Conservation (phyloP, 2,113 vertebrate genomes). For the Phylloscopus trochilus region DNA sequence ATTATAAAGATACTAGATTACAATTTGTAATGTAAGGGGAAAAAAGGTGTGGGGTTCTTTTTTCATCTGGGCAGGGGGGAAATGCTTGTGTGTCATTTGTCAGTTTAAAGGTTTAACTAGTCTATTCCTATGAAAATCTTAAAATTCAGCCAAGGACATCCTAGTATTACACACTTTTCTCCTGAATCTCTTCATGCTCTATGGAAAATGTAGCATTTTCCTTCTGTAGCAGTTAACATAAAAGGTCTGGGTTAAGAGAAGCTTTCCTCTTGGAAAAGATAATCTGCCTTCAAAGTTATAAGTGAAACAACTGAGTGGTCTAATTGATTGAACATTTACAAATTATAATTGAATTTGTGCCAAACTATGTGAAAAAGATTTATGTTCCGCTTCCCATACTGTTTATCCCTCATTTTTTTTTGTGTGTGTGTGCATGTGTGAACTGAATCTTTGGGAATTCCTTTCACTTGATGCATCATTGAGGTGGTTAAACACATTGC, state of each 20-base stretch:
- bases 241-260: slow-evolving; percentile 1
- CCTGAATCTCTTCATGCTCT: background rate
- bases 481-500: slow-evolving; percentile 40
- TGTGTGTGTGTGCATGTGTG: slow-evolving; percentile 21
- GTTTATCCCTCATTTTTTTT: background rate
- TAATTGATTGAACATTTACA: slow-evolving; percentile 66
- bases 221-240: background rate
- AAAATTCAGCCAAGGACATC: background rate
- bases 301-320: slow-evolving; percentile 21
- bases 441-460: slow-evolving; percentile 55
- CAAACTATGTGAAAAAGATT: slow-evolving; percentile 60
- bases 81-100: background rate
- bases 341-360: slow-evolving; percentile 63
- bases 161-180: background rate
- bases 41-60: accelerated
- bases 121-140: background rate
- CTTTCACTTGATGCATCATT: slow-evolving; percentile 43
- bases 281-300: slow-evolving; percentile 53
- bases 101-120: background rate
- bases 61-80: accelerated
- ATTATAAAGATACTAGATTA: background rate
- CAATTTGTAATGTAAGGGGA: background rate
- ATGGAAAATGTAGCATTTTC: background rate
- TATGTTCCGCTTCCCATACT: slow-evolving; percentile 40
- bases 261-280: slow-evolving; percentile 16